phyloP scores from a whole-genome alignment of 2,113 vertebrate genomes.

The Lagopus muta region DNA sequence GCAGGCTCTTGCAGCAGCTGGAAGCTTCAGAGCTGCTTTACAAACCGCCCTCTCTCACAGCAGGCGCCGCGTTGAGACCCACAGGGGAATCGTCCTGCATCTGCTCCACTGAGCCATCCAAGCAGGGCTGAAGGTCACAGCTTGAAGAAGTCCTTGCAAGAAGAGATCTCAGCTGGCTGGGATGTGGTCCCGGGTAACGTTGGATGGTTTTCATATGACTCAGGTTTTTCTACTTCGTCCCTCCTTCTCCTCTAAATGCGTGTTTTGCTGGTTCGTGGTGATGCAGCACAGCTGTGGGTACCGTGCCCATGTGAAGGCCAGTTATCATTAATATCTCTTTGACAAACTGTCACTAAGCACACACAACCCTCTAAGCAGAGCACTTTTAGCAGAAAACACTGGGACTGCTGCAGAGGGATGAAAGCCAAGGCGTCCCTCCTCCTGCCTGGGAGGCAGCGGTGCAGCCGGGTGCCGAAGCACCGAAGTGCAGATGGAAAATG shows the following conservation, averaged over 20 bases:
- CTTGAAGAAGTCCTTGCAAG: background rate
- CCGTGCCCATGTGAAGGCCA: background rate
- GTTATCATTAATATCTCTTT: background rate
- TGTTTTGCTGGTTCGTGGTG: slow-evolving; percentile 6
- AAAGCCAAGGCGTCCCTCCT: background rate
- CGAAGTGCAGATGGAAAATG: background rate
- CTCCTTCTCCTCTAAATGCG: slow-evolving; percentile 25
- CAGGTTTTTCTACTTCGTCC: slow-evolving; percentile 56
- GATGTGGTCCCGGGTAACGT: slow-evolving; percentile 21
- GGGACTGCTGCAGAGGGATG: background rate
- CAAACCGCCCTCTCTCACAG: background rate
- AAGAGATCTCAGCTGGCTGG: slow-evolving; percentile 13
- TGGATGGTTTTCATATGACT: slow-evolving; percentile 53
- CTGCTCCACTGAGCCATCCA: background rate
- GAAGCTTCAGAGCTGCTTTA: background rate
- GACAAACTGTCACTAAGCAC: background rate
- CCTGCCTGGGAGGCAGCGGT: background rate
- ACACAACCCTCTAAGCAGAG: background rate
- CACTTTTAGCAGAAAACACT: fast-evolving
- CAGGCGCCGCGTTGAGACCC: background rate
- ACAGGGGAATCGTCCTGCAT: background rate
- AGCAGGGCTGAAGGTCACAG: slow-evolving; percentile 16
- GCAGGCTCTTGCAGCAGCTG: slow-evolving; percentile 19
- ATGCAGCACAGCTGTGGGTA: slow-evolving; percentile 32
- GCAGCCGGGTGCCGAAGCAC: background rate